Percentiles rank a stretch among this genome's conserved stretches.
Conservation (phyloP, 2,888 invertebrate species). For the Drosophila maculinotata region DNA sequence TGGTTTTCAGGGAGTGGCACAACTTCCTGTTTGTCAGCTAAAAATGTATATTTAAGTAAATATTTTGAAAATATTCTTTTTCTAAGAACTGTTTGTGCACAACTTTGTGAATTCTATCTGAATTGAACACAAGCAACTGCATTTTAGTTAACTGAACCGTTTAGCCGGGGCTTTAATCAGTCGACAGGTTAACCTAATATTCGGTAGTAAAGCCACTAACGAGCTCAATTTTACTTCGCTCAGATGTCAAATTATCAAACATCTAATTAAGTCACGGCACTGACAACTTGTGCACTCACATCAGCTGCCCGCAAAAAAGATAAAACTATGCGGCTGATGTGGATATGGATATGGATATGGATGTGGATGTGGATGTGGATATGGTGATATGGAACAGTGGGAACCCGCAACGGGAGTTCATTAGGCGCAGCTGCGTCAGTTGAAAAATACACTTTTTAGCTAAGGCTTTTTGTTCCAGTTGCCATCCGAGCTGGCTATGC, state of each 20-base stretch:
- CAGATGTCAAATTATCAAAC: constrained; percentile 64
- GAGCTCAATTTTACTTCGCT: constrained; percentile 52
- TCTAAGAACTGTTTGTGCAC: too few relatives aligned
- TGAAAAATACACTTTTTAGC: constrained; percentile 63
- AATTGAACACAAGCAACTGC: too few relatives aligned
- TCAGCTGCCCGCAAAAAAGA: constrained; percentile 41
- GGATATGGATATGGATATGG: constrained; percentile 9
- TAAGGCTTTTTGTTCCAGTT: constrained; percentile 45
- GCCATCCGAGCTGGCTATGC: constrained; percentile 37
- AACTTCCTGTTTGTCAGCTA: too few relatives aligned
- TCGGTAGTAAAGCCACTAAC: constrained; percentile 54
- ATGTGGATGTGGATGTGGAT: constrained; percentile 16
- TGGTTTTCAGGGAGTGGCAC: too few relatives aligned
- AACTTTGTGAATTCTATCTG: too few relatives aligned
- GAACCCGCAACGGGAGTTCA: constrained; percentile 67
- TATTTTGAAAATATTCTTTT: too few relatives aligned
- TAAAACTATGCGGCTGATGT: constrained; percentile 24
- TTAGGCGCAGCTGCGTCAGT: constrained; percentile 65
- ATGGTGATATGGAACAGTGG: constrained; percentile 26
- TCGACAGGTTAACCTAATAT: constrained; percentile 1
- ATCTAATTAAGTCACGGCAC: constrained; percentile 67
- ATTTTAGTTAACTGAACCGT: not conserved
- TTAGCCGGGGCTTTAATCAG: constrained; percentile 16
- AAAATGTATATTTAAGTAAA: too few relatives aligned
- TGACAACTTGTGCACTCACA: constrained; percentile 41